Evolutionary conservation across 2,888 invertebrate genomes (phyloP).

Genomic region (Microctonus brassicae): DNA sequence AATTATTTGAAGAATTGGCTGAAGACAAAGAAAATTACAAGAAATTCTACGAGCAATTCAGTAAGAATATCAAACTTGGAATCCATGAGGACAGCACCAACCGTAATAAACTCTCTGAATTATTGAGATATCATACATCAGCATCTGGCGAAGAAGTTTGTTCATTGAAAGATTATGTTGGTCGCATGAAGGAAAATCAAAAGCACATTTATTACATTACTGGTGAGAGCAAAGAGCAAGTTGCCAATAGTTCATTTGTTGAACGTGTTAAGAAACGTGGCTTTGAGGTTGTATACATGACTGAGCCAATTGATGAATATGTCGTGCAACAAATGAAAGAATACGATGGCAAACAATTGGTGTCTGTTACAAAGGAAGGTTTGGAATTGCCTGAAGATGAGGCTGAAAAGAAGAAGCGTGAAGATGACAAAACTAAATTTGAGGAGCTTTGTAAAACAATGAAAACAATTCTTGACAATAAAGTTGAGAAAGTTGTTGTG

Average conservation of each 20-base stretch:
- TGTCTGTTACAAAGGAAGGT: constrained; percentile 98
- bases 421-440: constrained; percentile 86
- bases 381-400: constrained; percentile 97
- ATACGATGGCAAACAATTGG: constrained; percentile 95
- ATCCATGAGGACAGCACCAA: constrained; percentile 98
- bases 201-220: constrained; percentile 99
- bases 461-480: constrained; percentile 98
- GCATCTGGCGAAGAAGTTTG: constrained; percentile 94
- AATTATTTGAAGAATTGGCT: constrained; percentile 94
- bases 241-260: constrained; percentile 96
- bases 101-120: constrained; percentile 86
- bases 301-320: constrained; percentile 99
- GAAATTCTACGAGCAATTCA: constrained; percentile 98
- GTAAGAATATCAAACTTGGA: constrained; percentile 96
- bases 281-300: constrained; percentile 98
- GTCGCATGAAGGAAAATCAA: constrained; percentile 98
- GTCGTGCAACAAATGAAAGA: constrained; percentile 99
- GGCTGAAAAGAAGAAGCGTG: constrained; percentile 96
- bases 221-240: constrained; percentile 93
- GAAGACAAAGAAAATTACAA: constrained; percentile 99
- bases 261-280: constrained; percentile 98
- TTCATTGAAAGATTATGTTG: constrained; percentile 95
- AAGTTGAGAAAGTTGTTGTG: constrained; percentile 97
- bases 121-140: constrained; percentile 92
- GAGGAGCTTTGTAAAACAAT: constrained; percentile 88